Evolutionary conservation across 1,140 invertebrate species (phyloP), one percentile per base, ranked within the genome.

Genomic region (Euglossa dilemma): DNA sequence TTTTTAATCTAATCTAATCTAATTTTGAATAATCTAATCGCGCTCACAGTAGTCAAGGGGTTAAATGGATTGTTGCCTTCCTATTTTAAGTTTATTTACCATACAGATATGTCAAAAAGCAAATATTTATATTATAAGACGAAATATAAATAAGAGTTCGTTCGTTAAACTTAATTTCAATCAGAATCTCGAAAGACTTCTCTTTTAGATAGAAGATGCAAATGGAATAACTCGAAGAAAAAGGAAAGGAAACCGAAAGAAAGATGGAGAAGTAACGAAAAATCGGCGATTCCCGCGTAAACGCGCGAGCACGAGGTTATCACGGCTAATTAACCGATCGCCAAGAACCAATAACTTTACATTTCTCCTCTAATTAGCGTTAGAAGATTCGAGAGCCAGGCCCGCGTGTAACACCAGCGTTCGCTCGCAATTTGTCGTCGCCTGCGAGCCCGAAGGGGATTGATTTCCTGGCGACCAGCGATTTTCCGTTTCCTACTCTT

Each of bases 311-410:
- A 28, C 18, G 52, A 70, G 64, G 64, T 85, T 79, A 67, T 77
- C 59, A 56, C 57, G 59, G 61, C 85, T 88, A 88, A 89, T 89
- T 88, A 88, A 77, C 56, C 61, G 50, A 23, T 61, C 63, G 71
- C 64, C 59, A 85, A 83, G 56, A 66, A 74, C 67, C 84, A 72
- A 88, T 85, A 88, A 89, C 86, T 87, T 87, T 85, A 85, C 83
- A 74, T 85, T 85, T 88, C 77, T 85, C 73, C 80, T 76, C 73
- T 87, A 89, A 89, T 88, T 88, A 89, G 47, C 78, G 63, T 77
- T 85, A 87, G 64, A 74, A 64, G 70, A 25, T 36, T 36, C 43
- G 57, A 67, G 54, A 63, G 25, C 8, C 25, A 14, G 59, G 59
- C 25, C 45, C 43, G n/a, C 63, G 71, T 50, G 75, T 88, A 83